Percentiles rank a stretch among this genome's conserved stretches.
These are phyloP conservation scores for Globodera ellingtonae DNA, from an alignment of 1,140 invertebrate species.

Conservation along the genomic window DNA sequence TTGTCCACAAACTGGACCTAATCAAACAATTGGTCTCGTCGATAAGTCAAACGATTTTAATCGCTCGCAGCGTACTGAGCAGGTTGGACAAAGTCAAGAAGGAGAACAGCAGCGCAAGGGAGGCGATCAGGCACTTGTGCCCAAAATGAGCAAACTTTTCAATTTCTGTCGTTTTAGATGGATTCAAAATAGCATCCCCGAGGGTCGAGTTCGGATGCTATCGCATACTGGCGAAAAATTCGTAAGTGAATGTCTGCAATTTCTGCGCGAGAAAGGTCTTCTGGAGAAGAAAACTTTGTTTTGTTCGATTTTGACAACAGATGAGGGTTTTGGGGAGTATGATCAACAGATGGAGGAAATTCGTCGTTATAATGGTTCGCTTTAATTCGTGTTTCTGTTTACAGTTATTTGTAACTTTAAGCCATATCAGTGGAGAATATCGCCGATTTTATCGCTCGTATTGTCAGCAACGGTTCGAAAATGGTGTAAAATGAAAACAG, in stretches of 20 bases:
- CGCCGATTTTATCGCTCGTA: not conserved
- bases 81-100: conserved; percentile 29
- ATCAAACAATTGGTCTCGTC: conserved; percentile 5
- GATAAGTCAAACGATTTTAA: conserved; percentile 5
- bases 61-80: conserved; percentile 22
- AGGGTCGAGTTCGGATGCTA: conserved; percentile 12
- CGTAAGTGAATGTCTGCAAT: conserved; percentile 8
- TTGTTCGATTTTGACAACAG: conserved; percentile 16
- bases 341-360: conserved; percentile 1
- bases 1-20: conserved; percentile 7
- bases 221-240: conserved; percentile 11
- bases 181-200: conserved; percentile 15
- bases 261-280: conserved; percentile 14
- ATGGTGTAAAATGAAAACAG: no score
- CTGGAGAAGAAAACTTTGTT: conserved; percentile 23
- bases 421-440: not conserved
- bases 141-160: not conserved
- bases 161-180: conserved; percentile 3
- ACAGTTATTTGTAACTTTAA: not conserved
- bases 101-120: conserved; percentile 17
- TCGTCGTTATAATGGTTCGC: not conserved
- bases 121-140: conserved; percentile 20
- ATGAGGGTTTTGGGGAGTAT: not conserved
- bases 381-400: not conserved
- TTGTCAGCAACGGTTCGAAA: not conserved